Evolutionary conservation across 2,113 vertebrate genomes (phyloP), one percentile per base, ranked within the genome.

Genomic region (Xiphophorus couchianus): DNA sequence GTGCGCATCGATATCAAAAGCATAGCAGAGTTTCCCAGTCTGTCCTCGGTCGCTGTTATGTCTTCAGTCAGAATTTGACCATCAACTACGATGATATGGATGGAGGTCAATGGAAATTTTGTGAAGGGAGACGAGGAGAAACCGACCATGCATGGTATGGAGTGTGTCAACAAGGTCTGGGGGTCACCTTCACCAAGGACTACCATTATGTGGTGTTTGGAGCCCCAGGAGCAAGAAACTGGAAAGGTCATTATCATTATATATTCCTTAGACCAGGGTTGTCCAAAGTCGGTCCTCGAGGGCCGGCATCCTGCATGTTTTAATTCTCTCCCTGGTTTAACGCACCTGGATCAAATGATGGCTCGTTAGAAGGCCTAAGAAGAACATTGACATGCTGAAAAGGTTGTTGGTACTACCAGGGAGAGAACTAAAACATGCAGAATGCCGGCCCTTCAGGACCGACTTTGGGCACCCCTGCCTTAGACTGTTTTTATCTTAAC

Each of bases 1-100:
- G 98, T 66, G 98, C 98, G 1, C 98, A 99, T 88, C 97, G 97
- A 84, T 99, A 99, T 66, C 97, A 99, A 90, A 96, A 91, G 81
- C 95, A 95, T 0, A 31, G 85, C 22, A 94, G 96, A 75, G 97
- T 98, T 78, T 86, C 93, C 7, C 92, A 95, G 11, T 96, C 97
- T 84, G 96, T 99, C 92, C 96, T 95, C 0, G 98, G 98, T 3
- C 96, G 97, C 83, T 99, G 98, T 84, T 99, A 97, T 0, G 93
- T 99, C 69, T 92, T 99, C 71, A 97, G 96, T 85, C 94, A 98
- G 94, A 95, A 98, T 84, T 95, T 99, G 88, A 96, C 85, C 71
- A 96, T 98, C 30, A 85, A 93, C 77, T 6, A 15, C 33, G 76
- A 94, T 74, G 73, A 95, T 88, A 93, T 94, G 91, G 97, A 98